A percentile compares a stretch with the other conserved stretches of the same genome.
Conservation (phyloP, 1,140 invertebrate genomes). For the Micrasema minimum region DNA sequence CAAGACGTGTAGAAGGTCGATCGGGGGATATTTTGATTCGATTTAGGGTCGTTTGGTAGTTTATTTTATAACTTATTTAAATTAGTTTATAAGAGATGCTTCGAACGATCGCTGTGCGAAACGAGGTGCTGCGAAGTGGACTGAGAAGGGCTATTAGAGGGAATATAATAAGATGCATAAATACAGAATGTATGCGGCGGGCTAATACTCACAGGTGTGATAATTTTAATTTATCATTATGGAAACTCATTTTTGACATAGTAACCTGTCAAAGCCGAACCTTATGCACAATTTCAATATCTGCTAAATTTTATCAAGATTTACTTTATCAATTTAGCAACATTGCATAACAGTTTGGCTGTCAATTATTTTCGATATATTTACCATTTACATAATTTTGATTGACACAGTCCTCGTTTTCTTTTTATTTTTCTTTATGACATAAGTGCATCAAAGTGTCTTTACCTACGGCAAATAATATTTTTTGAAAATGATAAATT, state of each 20-base stretch:
- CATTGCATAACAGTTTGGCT: slow-evolving; percentile 34
- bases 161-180: slow-evolving; percentile 70
- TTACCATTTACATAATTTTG: slow-evolving; percentile 18
- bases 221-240: slow-evolving; percentile 12
- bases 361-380: slow-evolving; percentile 26
- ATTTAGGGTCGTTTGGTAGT: slow-evolving; percentile 26
- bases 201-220: slow-evolving; percentile 67
- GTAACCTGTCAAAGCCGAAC: neutral
- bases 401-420: neutral
- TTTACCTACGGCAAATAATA: too few relatives aligned
- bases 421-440: too few relatives aligned
- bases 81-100: slow-evolving; percentile 65
- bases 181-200: slow-evolving; percentile 71
- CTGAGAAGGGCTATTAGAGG: slow-evolving; percentile 68
- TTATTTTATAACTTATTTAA: slow-evolving; percentile 30
- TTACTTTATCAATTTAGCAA: slow-evolving; percentile 9
- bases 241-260: slow-evolving; percentile 8
- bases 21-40: slow-evolving; percentile 51
- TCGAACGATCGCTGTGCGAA: slow-evolving; percentile 74
- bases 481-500: too few relatives aligned
- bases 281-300: neutral
- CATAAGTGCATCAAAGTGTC: too few relatives aligned
- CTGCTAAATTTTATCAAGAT: neutral
- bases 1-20: slow-evolving; percentile 64
- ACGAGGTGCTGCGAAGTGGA: slow-evolving; percentile 70